phyloP scores from a whole-genome alignment of 1,140 invertebrate species.

The Limonius californicus region DNA sequence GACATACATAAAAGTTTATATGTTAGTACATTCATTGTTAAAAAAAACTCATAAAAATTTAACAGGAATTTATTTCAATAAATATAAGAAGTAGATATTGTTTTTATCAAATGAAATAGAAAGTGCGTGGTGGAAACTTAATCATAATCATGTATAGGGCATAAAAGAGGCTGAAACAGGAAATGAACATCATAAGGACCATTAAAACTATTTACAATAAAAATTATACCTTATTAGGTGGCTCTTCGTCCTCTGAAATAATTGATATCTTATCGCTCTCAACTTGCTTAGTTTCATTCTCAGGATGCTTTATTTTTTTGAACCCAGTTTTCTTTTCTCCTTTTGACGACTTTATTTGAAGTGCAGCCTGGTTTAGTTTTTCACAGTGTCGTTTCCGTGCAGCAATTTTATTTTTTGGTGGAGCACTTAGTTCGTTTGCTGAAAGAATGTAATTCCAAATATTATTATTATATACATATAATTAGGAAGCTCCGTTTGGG shows the following conservation, averaged over 20 bases:
- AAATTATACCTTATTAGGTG: background rate
- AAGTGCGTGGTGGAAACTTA: background rate
- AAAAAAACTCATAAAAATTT: background rate
- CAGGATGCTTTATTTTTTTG: background rate
- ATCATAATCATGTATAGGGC: slow-evolving; percentile 25
- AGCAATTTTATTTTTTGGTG: slow-evolving; percentile 19
- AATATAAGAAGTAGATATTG: background rate
- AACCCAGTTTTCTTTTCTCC: background rate
- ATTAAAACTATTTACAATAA: background rate
- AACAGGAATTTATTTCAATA: background rate
- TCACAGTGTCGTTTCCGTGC: slow-evolving; percentile 17
- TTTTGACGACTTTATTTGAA: background rate
- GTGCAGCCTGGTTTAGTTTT: background rate
- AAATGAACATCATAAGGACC: background rate
- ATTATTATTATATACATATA: too few relatives aligned
- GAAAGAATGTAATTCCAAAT: too few relatives aligned
- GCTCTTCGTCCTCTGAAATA: background rate
- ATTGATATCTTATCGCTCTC: background rate
- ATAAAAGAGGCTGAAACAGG: slow-evolving; percentile 22
- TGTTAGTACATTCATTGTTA: background rate
- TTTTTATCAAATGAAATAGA: too few relatives aligned
- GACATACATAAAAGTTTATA: slow-evolving; percentile 4
- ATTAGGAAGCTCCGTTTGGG: too few relatives aligned
- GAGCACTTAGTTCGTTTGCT: slow-evolving; percentile 29
- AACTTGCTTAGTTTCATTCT: too few relatives aligned